phyloP scores from a whole-genome alignment of 2,888 invertebrate genomes.

The Agrotis ipsilon region DNA sequence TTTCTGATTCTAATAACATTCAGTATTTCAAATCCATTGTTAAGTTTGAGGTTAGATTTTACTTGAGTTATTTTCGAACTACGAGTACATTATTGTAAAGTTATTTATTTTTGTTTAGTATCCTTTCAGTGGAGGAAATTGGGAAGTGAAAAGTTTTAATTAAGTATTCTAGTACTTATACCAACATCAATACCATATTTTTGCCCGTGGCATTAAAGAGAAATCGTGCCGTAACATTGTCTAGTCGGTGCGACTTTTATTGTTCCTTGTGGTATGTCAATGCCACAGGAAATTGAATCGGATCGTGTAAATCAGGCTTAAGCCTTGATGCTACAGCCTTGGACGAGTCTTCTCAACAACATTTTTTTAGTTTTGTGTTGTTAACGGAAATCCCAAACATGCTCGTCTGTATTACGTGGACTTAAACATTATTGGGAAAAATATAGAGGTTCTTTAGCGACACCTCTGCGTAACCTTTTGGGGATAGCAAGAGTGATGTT shows the following conservation, averaged over 20 bases:
- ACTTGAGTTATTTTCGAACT: not conserved
- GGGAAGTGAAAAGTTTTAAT: not conserved
- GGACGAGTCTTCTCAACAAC: not conserved
- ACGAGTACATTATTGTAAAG: no score
- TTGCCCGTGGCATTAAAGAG: not conserved
- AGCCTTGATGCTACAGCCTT: not conserved
- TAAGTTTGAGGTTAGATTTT: no score
- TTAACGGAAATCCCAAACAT: not conserved
- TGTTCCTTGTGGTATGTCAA: not conserved
- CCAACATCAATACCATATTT: not conserved
- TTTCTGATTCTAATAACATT: no score
- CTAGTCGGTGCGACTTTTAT: not conserved
- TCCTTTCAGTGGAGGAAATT: no score
- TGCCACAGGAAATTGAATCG: not conserved
- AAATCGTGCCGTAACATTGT: not conserved
- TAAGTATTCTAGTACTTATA: not conserved
- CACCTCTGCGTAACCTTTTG: not conserved
- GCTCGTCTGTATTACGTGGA: not conserved
- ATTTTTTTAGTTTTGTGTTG: not conserved
- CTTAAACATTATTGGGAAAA: not conserved
- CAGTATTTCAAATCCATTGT: no score
- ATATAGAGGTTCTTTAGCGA: not conserved
- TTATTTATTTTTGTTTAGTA: no score
- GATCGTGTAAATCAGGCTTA: not conserved
- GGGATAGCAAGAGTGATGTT: not conserved